Evolutionary conservation across 2,888 invertebrate species (phyloP).

Genomic region (Euplexia lucipara): DNA sequence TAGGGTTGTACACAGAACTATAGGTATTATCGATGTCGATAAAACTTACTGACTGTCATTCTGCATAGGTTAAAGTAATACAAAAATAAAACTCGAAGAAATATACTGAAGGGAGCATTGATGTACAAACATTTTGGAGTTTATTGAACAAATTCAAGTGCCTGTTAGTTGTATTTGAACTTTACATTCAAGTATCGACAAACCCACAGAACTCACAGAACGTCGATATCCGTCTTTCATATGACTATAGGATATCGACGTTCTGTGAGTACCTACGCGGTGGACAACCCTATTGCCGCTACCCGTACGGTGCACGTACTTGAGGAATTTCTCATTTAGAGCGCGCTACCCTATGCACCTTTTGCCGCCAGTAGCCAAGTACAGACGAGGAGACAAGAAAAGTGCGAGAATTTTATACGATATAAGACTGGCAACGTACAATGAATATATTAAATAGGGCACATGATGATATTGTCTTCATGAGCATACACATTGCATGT

Average conservation of each 20-base stretch:
- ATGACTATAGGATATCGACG: slow-evolving; percentile 36
- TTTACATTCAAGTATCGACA: slow-evolving; percentile 22
- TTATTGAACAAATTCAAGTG: slow-evolving; percentile 14
- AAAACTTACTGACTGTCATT: too few species aligned
- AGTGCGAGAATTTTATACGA: slow-evolving; percentile 55
- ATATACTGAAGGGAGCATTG: slow-evolving; percentile 19
- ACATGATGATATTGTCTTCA: slow-evolving; percentile 2
- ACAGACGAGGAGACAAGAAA: slow-evolving; percentile 42
- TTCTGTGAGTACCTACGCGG: not conserved
- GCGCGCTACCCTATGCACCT: slow-evolving; percentile 74
- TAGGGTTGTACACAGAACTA: slow-evolving; percentile 63
- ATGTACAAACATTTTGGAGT: slow-evolving; percentile 22
- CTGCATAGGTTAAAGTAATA: too few species aligned
- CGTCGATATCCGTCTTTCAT: too few species aligned
- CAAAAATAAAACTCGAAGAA: slow-evolving; percentile 20
- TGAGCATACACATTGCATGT: not conserved
- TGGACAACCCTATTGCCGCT: slow-evolving; percentile 65
- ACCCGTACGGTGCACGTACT: slow-evolving; percentile 70
- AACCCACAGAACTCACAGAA: not conserved
- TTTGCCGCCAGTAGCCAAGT: slow-evolving; percentile 47
- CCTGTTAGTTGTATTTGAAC: slow-evolving; percentile 17
- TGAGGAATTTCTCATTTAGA: slow-evolving; percentile 86
- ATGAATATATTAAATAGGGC: slow-evolving; percentile 24
- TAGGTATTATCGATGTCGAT: slow-evolving; percentile 33
- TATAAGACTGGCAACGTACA: slow-evolving; percentile 33